phyloP scores from a whole-genome alignment of 1,140 invertebrate genomes.

The Drosophila sproati region DNA sequence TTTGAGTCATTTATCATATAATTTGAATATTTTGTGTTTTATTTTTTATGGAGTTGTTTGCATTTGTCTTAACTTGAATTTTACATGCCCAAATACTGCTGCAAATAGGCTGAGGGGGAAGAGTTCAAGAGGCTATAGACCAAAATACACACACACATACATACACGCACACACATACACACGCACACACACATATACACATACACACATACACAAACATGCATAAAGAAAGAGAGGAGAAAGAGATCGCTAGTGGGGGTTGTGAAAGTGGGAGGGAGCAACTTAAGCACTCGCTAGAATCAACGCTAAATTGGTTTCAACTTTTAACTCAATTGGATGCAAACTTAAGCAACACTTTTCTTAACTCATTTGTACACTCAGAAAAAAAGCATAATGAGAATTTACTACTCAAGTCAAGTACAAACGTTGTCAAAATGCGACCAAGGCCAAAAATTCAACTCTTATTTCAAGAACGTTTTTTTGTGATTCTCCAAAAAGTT shows the following conservation, averaged over 20 bases:
- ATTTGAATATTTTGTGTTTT: conserved; percentile 20
- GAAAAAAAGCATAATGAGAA: background rate
- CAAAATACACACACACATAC: too few relatives aligned
- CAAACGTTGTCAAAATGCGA: background rate
- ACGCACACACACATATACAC: background rate
- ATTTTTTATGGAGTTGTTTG: background rate
- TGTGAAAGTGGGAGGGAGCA: background rate
- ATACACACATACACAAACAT: conserved; percentile 8
- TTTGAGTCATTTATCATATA: conserved; percentile 10
- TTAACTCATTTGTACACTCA: background rate
- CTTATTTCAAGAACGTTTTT: too few relatives aligned
- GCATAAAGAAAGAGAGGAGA: background rate
- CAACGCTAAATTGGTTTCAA: conserved; percentile 58
- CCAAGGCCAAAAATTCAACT: too few relatives aligned
- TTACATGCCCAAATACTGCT: background rate
- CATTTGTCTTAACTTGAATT: background rate
- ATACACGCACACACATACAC: background rate
- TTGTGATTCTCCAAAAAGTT: too few relatives aligned
- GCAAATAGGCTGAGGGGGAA: background rate
- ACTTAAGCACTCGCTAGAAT: conserved; percentile 54
- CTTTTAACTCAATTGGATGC: conserved; percentile 24
- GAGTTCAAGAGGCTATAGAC: too few relatives aligned
- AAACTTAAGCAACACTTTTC: conserved; percentile 23
- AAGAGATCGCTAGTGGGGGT: background rate
- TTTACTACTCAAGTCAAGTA: background rate